Base-by-base conservation (phyloP, 2,888 invertebrate genomes). In the Drosophila picticornis region DNA sequence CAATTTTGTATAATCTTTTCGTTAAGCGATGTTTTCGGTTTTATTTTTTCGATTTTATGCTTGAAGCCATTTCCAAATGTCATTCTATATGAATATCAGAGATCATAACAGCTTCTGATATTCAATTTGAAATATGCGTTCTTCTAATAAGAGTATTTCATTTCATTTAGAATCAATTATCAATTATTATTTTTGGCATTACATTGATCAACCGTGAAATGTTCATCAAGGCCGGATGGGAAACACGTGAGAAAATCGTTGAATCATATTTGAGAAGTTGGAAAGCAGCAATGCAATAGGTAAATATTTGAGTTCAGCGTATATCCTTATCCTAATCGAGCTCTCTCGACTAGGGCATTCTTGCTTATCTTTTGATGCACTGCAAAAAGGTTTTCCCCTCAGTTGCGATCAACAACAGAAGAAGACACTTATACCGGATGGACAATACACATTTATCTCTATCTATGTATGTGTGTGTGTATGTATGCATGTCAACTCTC, bases 351-450 rank as follows among this genome's bases (percentile, higher is more conserved):
- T 22, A 2, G 22, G 2, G 22, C 2, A 10, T 46, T 22, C 22
- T 16, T 25, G 25, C n/a, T 10, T 4, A 2, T 38, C n/a, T 40
- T 5, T n/a, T 10, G 10, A n/a, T 10, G n/a, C 16, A 46, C 25
- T 25, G 16, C 0, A 25, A 46, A 46, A 4, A 25, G 25, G 4
- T 25, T 46, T 25, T 9, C 46, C 25, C 25, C 4, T 16, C 46
- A 43, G 11, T 43, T 22, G 43, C 22, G 22, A 43, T 22, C 43
- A 4, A 46, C 46, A 46, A 46, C 13, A 16, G 25, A 16, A 16
- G 46, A 64, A 38, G 65, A 51, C 38, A 50, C 27, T 63, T 63
- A 16, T 16, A 53, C 53, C 59, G 38, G 69, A 48, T 58, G 43
- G 31, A 36, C 50, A 34, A 9, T 34, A 27, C 7, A n/a, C 13